phyloP scores from a whole-genome alignment of 1,140 invertebrate species.

The Drosophila ercepeae region DNA sequence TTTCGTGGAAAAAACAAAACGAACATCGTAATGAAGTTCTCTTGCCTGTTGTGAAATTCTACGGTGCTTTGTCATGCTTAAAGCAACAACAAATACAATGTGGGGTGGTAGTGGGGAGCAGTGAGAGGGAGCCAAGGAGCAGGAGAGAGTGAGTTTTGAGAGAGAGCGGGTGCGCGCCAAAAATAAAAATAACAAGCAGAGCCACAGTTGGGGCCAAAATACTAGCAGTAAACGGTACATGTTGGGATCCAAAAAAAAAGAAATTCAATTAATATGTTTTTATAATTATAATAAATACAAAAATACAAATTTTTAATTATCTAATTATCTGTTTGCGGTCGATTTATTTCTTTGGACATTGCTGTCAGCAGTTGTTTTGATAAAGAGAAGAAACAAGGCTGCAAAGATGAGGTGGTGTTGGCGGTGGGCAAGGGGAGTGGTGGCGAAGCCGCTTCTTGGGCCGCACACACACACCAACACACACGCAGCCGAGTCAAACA shows the following conservation, averaged over 20 bases:
- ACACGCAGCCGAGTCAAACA: slow-evolving; percentile 80
- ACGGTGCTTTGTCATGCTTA: slow-evolving; percentile 81
- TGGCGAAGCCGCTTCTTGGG: slow-evolving; percentile 56
- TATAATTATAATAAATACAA: no score
- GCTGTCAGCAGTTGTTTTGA: slow-evolving; percentile 61
- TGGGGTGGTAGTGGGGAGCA: not conserved
- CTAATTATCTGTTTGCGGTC: not conserved
- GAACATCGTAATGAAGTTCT: slow-evolving; percentile 78
- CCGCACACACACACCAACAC: slow-evolving; percentile 65
- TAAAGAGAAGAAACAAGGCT: slow-evolving; percentile 59
- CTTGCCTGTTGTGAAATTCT: slow-evolving; percentile 79
- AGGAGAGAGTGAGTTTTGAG: slow-evolving; percentile 47
- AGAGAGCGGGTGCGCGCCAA: slow-evolving; percentile 70
- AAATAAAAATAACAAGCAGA: slow-evolving; percentile 49
- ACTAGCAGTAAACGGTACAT: not conserved
- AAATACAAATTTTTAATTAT: not conserved
- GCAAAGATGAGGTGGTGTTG: slow-evolving; percentile 1
- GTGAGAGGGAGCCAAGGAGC: slow-evolving; percentile 7
- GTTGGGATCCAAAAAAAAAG: not conserved
- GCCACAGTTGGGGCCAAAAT: not conserved
- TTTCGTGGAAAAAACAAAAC: slow-evolving; percentile 81
- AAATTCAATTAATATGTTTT: not conserved
- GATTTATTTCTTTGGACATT: not conserved
- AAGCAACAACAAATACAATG: slow-evolving; percentile 54
- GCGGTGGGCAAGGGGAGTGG: not conserved